Evolutionary conservation across 2,888 invertebrate genomes (phyloP).

Genomic region (Philhelius pedissequus): DNA sequence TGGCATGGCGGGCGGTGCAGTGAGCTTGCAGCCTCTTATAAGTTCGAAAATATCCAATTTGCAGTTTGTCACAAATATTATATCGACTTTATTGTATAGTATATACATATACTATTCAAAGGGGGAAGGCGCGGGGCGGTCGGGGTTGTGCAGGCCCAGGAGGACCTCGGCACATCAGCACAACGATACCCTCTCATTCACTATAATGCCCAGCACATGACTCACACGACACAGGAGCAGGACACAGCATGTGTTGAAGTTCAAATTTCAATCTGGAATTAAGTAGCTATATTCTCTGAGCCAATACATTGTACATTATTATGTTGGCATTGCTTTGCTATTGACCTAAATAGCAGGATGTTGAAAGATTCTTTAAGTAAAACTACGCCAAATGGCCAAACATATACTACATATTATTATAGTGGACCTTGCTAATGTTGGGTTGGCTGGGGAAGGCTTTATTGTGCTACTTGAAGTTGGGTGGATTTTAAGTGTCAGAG

Average conservation of each 20-base stretch:
- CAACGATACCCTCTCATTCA: neutral
- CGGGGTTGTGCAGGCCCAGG: neutral
- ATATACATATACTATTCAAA: too few relatives aligned
- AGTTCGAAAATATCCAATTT: conserved; percentile 62
- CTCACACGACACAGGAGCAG: neutral
- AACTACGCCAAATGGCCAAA: conserved; percentile 12
- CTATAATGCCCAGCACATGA: neutral
- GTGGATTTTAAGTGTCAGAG: neutral
- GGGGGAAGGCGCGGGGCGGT: too few relatives aligned
- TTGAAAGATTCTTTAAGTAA: conserved; percentile 57
- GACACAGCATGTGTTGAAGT: conserved; percentile 34
- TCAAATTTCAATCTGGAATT: conserved; percentile 42
- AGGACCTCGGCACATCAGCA: neutral
- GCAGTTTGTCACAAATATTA: conserved; percentile 66
- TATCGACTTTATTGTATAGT: conserved; percentile 36
- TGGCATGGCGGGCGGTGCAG: neutral
- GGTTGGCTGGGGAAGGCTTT: neutral
- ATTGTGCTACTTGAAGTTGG: neutral
- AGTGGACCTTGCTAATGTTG: neutral
- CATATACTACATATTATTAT: too few relatives aligned
- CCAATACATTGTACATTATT: conserved; percentile 1
- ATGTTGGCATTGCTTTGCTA: conserved; percentile 60
- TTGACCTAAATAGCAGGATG: conserved; percentile 65
- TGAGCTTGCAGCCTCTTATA: neutral
- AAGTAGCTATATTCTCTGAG: neutral